phyloP scores from a whole-genome alignment of 2,113 vertebrate genomes.

The Phalacrocorax pelagicus region DNA sequence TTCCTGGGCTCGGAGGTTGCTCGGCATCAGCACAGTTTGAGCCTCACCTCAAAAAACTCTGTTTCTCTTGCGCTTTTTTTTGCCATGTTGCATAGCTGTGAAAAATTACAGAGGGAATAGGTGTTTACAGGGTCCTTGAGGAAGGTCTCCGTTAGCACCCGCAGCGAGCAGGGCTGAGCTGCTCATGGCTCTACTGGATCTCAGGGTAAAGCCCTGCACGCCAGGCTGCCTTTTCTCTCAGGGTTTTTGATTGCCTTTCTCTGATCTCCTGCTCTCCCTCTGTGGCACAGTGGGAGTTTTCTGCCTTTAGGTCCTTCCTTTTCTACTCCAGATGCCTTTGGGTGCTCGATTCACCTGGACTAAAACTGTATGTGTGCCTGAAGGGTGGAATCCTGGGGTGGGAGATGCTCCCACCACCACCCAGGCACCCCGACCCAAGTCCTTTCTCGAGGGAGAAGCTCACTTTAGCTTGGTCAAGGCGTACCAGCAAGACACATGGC shows the following conservation, averaged over 20 bases:
- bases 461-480: conserved; percentile 21
- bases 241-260: neutral
- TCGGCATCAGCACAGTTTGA: neutral
- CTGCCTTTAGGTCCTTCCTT: conserved; percentile 1
- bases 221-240: neutral
- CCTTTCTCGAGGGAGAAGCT: neutral
- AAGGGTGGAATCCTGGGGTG: neutral
- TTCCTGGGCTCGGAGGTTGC: neutral
- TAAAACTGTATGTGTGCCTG: neutral
- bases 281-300: neutral
- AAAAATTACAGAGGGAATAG: neutral
- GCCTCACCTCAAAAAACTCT: neutral
- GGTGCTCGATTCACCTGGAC: neutral
- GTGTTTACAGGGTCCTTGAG: neutral
- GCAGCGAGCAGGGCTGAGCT: fast-evolving
- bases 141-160: fast-evolving
- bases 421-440: fast-evolving
- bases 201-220: neutral
- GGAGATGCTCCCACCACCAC: neutral
- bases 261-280: neutral
- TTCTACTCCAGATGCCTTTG: neutral
- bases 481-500: neutral
- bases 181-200: neutral
- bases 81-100: neutral
- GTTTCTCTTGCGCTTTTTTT: neutral